Evolutionary conservation across 2,797 vertebrate genomes (phyloP).

Genomic region (Caiman crocodilus): DNA sequence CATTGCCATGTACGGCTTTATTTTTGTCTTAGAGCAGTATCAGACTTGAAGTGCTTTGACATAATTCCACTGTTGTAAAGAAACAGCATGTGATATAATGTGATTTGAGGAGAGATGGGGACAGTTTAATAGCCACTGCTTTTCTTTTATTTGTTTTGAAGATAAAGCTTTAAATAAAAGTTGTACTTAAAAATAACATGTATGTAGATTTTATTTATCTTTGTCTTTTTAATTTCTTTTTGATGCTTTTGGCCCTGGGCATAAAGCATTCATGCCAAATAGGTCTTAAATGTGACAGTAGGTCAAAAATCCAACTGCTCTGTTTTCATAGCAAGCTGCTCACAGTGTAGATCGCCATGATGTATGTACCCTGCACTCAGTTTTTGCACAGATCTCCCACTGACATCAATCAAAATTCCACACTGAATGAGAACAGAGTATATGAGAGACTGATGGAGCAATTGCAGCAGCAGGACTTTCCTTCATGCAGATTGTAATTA

Average conservation of each 20-base stretch:
- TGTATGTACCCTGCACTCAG: background rate
- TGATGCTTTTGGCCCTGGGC: background rate
- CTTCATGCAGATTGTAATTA: background rate
- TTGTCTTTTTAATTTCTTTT: background rate
- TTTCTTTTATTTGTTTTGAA: background rate
- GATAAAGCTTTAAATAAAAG: background rate
- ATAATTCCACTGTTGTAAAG: background rate
- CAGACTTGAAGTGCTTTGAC: fast-evolving
- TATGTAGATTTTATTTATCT: background rate
- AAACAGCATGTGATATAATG: fast-evolving
- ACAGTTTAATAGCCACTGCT: background rate
- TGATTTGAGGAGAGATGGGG: background rate
- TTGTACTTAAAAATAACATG: background rate
- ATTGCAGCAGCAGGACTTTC: background rate
- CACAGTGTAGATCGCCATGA: background rate
- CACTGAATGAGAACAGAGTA: background rate
- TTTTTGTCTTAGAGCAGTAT: background rate
- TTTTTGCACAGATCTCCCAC: background rate
- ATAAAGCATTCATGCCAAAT: background rate
- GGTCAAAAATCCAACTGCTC: background rate
- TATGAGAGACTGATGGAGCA: background rate
- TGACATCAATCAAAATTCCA: background rate
- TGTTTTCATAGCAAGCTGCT: background rate
- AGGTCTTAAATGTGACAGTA: background rate
- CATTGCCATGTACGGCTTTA: background rate